phyloP scores from a whole-genome alignment of 2,113 vertebrate genomes.

The Poeciliopsis turrubarensis region DNA sequence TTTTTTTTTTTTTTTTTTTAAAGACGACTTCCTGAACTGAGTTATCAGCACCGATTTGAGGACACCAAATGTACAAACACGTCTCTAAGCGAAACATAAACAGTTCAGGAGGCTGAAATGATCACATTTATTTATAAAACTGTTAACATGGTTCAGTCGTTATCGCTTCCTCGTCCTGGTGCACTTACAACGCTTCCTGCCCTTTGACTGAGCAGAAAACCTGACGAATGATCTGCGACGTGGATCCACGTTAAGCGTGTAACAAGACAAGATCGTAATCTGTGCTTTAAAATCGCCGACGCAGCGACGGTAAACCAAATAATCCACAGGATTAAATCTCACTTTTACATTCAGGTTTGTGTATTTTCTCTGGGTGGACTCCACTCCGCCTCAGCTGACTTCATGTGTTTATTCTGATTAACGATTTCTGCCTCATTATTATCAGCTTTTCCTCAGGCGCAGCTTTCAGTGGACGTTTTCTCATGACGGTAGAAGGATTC shows the following conservation, averaged over 20 bases:
- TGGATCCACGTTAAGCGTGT: conserved; percentile 10
- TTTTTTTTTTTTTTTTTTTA: not conserved
- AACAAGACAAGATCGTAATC: conserved; percentile 44
- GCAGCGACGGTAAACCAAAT: conserved; percentile 29
- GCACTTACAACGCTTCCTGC: conserved; percentile 14
- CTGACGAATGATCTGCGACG: conserved; percentile 16
- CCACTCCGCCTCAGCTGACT: conserved; percentile 14
- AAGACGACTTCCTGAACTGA: not conserved
- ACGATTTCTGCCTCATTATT: conserved; percentile 30
- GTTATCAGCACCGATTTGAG: not conserved
- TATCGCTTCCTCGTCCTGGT: conserved; percentile 12
- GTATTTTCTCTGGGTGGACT: conserved; percentile 42
- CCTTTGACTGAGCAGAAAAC: conserved; percentile 4
- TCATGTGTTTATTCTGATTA: conserved; percentile 41
- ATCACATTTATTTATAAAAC: not conserved
- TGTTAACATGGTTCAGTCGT: not conserved
- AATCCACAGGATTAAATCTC: conserved; percentile 27
- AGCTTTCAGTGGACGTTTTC: not conserved
- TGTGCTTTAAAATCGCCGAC: conserved; percentile 32
- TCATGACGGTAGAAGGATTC: not conserved
- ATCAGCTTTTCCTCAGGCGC: conserved; percentile 13
- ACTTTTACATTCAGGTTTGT: conserved; percentile 34
- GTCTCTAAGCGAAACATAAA: not conserved
- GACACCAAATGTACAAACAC: not conserved
- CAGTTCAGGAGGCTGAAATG: not conserved